These are phyloP conservation scores for Dicranocentrus wangi DNA, from an alignment of 2,888 invertebrate genomes.

Conservation along the genomic window DNA sequence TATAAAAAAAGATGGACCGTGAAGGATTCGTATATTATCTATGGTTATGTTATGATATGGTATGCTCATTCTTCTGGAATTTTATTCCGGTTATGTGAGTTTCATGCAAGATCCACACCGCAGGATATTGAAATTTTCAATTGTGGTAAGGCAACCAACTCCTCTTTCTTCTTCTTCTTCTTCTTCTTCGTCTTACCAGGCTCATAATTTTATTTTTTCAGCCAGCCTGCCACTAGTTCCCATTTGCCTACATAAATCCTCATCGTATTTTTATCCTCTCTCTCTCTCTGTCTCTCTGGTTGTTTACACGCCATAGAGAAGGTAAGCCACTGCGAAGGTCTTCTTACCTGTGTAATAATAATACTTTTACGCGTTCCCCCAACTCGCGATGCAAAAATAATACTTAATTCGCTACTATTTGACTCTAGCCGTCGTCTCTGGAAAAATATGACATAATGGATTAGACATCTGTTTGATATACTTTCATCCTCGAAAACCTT, in stretches of 20 bases:
- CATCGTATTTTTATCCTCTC: too few species aligned
- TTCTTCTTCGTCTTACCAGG: background rate
- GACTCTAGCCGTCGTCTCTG: too few species aligned
- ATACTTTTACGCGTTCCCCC: too few species aligned
- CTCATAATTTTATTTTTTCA: conserved; percentile 1
- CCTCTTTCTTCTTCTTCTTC: conserved; percentile 7
- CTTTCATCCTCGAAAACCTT: background rate
- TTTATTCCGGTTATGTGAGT: conserved; percentile 57
- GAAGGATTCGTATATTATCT: background rate
- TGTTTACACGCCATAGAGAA: too few species aligned
- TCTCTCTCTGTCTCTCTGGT: too few species aligned
- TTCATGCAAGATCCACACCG: conserved; percentile 57
- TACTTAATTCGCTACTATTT: too few species aligned
- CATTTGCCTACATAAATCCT: background rate
- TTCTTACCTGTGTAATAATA: too few species aligned
- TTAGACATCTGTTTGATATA: conserved; percentile 45
- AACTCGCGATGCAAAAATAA: too few species aligned
- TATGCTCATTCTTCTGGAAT: conserved; percentile 12
- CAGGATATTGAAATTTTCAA: conserved; percentile 46
- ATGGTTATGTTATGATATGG: conserved; percentile 1
- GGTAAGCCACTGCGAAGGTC: too few species aligned
- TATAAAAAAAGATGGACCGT: too few species aligned
- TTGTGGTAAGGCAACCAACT: conserved; percentile 17
- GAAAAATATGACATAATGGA: conserved; percentile 31
- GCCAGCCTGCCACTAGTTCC: background rate